Percentiles rank a stretch among this genome's conserved stretches.
Evolutionary conservation across 1,140 invertebrate genomes (phyloP).

Genomic region (Eurosta solidaginis): DNA sequence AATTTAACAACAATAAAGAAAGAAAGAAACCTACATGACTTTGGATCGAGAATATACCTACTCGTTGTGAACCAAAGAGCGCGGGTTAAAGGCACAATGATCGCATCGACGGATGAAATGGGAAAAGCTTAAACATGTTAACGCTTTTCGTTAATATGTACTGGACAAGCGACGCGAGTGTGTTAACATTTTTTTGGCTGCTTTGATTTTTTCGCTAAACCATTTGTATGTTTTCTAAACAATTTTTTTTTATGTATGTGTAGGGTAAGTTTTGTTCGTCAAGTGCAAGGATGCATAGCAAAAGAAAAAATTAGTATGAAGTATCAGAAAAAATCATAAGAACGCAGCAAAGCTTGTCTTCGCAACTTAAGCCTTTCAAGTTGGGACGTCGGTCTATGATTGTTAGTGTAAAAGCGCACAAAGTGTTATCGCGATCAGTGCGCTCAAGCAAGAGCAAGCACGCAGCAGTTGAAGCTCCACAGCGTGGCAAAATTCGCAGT

Average conservation of each 20-base stretch:
- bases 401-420: background rate
- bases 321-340: background rate
- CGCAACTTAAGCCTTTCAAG: background rate
- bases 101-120: constrained; percentile 4
- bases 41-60: too few species aligned
- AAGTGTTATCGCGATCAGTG: background rate
- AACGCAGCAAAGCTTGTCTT: background rate
- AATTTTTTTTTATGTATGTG: background rate
- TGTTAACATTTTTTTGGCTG: constrained; percentile 17
- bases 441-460: background rate
- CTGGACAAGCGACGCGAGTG: background rate
- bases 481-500: background rate
- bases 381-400: background rate
- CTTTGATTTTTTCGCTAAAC: background rate
- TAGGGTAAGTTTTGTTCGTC: background rate
- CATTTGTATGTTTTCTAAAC: background rate
- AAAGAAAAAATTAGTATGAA: background rate
- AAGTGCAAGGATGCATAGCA: background rate
- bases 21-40: too few species aligned
- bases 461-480: background rate
- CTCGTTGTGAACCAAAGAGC: background rate
- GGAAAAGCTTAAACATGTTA: constrained; percentile 2
- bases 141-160: background rate
- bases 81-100: background rate
- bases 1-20: too few species aligned